phyloP scores from a whole-genome alignment of 35 echinoderm and acorn worm genomes.

The Apostichopus parvimensis region DNA sequence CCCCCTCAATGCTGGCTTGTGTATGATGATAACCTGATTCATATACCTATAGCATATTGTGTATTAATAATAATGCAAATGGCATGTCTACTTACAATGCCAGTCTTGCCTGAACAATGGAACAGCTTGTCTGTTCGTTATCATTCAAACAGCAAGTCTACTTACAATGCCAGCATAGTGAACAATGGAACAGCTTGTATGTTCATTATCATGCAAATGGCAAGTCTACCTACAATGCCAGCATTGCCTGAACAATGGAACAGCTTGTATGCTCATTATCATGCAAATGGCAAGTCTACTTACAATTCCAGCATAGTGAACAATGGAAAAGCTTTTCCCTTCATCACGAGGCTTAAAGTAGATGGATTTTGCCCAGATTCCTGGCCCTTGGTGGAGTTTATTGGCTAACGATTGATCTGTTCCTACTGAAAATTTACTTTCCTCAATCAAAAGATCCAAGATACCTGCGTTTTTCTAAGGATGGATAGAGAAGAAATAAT shows the following conservation, averaged over 20 bases:
- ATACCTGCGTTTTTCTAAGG: conserved; percentile 84
- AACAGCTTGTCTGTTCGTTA: too few species aligned
- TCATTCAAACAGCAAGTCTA: neutral
- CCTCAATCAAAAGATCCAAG: conserved; percentile 85
- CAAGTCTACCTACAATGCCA: too few species aligned
- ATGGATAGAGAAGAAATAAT: neutral
- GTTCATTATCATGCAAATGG: conserved; percentile 37
- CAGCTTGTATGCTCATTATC: too few species aligned
- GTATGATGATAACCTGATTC: too few species aligned
- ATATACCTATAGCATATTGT: too few species aligned
- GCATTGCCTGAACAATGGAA: too few species aligned
- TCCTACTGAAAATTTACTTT: conserved; percentile 89
- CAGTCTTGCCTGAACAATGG: too few species aligned
- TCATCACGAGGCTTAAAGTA: conserved; percentile 87
- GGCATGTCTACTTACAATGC: neutral
- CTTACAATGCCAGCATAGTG: conserved; percentile 98
- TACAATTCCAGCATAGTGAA: conserved; percentile 99
- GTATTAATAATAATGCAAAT: too few species aligned
- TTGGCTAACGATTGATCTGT: conserved; percentile 83
- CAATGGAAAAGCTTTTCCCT: conserved; percentile 70
- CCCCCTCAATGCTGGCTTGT: too few species aligned
- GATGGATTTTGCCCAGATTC: conserved; percentile 66
- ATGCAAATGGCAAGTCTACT: neutral
- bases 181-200: conserved; percentile 70
- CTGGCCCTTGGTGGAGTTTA: conserved; percentile 92